phyloP scores from a whole-genome alignment of 2,113 vertebrate species.

The Propithecus coquereli region DNA sequence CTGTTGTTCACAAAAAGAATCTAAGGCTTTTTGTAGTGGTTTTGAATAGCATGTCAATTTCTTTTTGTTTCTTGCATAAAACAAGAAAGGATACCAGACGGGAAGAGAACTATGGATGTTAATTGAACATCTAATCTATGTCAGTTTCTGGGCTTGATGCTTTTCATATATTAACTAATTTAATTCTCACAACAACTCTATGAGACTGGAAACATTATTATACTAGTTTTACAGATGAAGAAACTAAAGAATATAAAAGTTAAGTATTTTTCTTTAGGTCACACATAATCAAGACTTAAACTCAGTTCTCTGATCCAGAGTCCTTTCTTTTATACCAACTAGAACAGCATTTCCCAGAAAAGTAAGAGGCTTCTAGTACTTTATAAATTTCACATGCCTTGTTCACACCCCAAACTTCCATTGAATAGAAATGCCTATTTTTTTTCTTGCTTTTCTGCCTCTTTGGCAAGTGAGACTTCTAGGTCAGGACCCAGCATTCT shows the following conservation, averaged over 20 bases:
- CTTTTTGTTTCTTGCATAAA: not conserved
- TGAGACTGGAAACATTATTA: not conserved
- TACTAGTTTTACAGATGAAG: not conserved
- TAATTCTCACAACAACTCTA: not conserved
- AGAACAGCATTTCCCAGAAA: not conserved
- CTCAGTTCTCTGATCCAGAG: not conserved
- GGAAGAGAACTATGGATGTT: not conserved
- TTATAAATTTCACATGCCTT: conserved; percentile 2
- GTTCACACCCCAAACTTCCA: not conserved
- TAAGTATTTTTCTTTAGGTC: conserved; percentile 4
- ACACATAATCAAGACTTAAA: not conserved
- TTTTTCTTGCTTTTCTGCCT: conserved; percentile 28
- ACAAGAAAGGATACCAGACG: not conserved
- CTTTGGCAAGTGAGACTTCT: conserved; percentile 29
- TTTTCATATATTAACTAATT: conserved; percentile 47
- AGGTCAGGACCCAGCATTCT: not conserved
- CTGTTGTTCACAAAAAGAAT: conserved; percentile 37
- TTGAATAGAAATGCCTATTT: not conserved
- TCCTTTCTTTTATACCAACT: not conserved
- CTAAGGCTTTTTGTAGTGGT: conserved; percentile 13
- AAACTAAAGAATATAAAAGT: not conserved
- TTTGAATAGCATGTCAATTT: conserved; percentile 43
- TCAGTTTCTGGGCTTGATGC: not conserved
- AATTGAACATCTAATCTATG: not conserved
- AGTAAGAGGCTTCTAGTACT: not conserved